phyloP scores from a whole-genome alignment of 2,888 invertebrate species.

The Andrena marginata region DNA sequence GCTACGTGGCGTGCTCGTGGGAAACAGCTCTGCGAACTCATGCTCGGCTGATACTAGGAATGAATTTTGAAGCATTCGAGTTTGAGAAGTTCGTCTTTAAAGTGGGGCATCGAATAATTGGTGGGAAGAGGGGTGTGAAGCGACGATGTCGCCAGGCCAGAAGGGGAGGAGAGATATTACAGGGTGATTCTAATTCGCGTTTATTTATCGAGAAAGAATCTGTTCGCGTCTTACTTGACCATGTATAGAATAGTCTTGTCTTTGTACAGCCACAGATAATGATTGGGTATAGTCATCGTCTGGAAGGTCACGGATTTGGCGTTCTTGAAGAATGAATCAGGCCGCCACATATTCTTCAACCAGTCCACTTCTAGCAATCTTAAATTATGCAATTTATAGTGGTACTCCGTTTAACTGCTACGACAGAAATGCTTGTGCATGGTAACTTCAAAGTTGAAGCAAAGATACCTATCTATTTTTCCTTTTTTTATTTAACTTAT shows the following conservation, averaged over 20 bases:
- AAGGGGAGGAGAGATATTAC: not conserved
- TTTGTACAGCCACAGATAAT: conserved; percentile 96
- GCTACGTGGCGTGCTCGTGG: too few relatives aligned
- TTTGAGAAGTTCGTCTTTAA: too few relatives aligned
- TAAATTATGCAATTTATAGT: conserved; percentile 67
- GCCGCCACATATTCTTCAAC: conserved; percentile 97
- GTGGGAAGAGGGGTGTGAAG: too few relatives aligned
- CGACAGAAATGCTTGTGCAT: not conserved
- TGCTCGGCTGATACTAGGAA: too few relatives aligned
- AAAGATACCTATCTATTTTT: too few relatives aligned
- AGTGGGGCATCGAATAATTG: too few relatives aligned
- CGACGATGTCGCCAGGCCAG: too few relatives aligned
- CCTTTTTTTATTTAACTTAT: too few relatives aligned
- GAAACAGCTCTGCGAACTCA: too few relatives aligned
- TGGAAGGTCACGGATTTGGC: conserved; percentile 97
- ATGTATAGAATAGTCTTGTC: conserved; percentile 94
- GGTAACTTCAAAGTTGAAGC: too few relatives aligned
- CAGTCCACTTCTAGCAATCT: conserved; percentile 94
- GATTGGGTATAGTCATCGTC: conserved; percentile 97
- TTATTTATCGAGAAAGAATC: not conserved
- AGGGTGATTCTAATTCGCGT: not conserved
- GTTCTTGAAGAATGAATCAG: conserved; percentile 97
- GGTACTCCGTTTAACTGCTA: not conserved
- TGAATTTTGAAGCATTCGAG: too few relatives aligned
- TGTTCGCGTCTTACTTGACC: conserved; percentile 90